Conservation (phyloP, 2,888 invertebrate genomes). For the Ceriagrion tenellum region DNA sequence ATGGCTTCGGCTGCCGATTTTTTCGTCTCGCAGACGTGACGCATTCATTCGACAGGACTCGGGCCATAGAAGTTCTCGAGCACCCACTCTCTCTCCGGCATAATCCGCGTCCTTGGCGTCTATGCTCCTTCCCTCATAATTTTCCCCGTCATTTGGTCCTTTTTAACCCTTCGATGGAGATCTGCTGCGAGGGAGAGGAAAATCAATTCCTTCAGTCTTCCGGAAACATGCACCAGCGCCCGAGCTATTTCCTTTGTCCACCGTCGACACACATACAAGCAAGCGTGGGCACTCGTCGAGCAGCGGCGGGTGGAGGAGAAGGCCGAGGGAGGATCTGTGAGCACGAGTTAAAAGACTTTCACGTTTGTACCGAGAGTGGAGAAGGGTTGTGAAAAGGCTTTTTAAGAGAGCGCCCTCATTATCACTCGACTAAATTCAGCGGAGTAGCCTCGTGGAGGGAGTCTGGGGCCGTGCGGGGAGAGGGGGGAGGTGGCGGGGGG, state of each 20-base stretch:
- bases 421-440: conserved; percentile 19
- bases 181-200: neutral
- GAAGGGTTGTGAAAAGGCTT: neutral
- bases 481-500: neutral
- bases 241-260: neutral
- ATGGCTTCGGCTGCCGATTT: too few relatives aligned
- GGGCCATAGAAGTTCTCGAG: neutral
- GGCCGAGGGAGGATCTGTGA: too few relatives aligned
- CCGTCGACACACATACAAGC: neutral
- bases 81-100: neutral
- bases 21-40: too few relatives aligned
- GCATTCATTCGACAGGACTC: too few relatives aligned
- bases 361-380: neutral
- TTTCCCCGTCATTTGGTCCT: neutral
- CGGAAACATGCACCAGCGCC: neutral
- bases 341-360: neutral
- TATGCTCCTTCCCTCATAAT: neutral
- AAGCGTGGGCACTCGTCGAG: neutral
- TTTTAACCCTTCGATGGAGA: neutral
- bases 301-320: neutral
- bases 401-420: neutral
- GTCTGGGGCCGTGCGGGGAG: neutral
- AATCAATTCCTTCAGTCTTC: neutral
- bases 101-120: neutral
- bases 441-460: neutral